These are phyloP conservation scores for Danionella dracula DNA, from an alignment of 2,797 vertebrate genomes.

Conservation along the genomic window DNA sequence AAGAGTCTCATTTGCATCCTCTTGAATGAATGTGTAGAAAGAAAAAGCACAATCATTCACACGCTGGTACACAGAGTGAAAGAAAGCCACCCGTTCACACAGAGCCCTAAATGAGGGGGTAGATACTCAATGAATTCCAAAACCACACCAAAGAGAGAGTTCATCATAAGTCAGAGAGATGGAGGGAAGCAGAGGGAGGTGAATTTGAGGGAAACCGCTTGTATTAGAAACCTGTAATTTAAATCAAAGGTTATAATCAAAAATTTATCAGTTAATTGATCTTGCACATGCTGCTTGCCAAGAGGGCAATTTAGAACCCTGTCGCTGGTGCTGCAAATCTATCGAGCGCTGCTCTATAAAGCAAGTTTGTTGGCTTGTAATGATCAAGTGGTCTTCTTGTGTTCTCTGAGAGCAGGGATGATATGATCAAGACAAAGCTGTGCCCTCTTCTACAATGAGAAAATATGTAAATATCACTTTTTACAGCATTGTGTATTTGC, in stretches of 20 bases:
- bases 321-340: constrained; percentile 36
- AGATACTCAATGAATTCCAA: constrained; percentile 33
- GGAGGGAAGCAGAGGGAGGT: constrained; percentile 19
- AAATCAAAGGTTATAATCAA: constrained; percentile 55
- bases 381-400: constrained; percentile 47
- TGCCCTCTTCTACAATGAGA: neutral
- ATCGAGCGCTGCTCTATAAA: constrained; percentile 44
- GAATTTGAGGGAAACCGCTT: constrained; percentile 26
- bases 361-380: constrained; percentile 48
- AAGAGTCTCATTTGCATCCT: constrained; percentile 44
- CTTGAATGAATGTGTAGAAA: constrained; percentile 31
- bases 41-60: constrained; percentile 30
- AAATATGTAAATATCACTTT: neutral
- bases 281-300: constrained; percentile 48
- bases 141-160: neutral
- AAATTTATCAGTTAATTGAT: constrained; percentile 60
- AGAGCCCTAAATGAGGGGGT: constrained; percentile 35
- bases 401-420: constrained; percentile 43
- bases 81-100: constrained; percentile 29
- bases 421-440: constrained; percentile 29
- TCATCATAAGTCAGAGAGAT: constrained; percentile 4
- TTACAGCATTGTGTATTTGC: neutral
- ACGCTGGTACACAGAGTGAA: constrained; percentile 40
- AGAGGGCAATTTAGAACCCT: constrained; percentile 43
- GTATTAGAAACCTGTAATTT: constrained; percentile 50